A percentile compares a stretch with the other conserved stretches of the same genome.
phyloP scores from a whole-genome alignment of 1,140 invertebrate species.

The Cryptotermes secundus region DNA sequence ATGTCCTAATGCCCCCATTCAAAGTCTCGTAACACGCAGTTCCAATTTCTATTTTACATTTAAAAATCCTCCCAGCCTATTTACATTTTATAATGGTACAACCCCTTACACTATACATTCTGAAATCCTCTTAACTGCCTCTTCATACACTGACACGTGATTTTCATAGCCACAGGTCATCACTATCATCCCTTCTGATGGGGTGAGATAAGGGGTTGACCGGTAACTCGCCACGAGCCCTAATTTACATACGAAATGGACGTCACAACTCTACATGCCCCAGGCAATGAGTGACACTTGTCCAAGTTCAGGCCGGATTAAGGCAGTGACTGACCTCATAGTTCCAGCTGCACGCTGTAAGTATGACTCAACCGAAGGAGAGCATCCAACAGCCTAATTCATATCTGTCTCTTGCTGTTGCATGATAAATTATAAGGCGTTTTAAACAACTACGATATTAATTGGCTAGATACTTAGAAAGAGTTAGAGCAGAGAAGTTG shows the following conservation, averaged over 20 bases:
- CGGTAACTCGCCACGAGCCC: constrained; percentile 11
- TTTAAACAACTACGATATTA: too few relatives aligned
- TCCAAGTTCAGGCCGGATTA: neutral
- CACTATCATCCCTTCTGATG: neutral
- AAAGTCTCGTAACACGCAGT: neutral
- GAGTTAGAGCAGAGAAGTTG: too few relatives aligned
- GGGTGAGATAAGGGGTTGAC: neutral
- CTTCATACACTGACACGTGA: neutral
- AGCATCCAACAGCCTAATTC: neutral
- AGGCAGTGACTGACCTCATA: neutral
- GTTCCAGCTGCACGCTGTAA: neutral
- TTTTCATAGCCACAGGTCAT: neutral
- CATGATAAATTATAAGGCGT: too few relatives aligned
- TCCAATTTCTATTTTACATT: constrained; percentile 12
- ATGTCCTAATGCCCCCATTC: neutral
- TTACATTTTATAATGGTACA: neutral
- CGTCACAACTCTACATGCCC: neutral
- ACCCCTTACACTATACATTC: neutral
- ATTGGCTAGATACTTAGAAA: too few relatives aligned
- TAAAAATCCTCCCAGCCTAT: neutral
- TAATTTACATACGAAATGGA: neutral
- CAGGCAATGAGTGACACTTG: too few relatives aligned
- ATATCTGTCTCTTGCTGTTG: too few relatives aligned
- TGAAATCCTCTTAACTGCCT: neutral
- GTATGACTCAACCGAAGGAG: neutral